These are phyloP conservation scores for Poecile atricapillus DNA, from an alignment of 2,113 vertebrate genomes.

Conservation along the genomic window DNA sequence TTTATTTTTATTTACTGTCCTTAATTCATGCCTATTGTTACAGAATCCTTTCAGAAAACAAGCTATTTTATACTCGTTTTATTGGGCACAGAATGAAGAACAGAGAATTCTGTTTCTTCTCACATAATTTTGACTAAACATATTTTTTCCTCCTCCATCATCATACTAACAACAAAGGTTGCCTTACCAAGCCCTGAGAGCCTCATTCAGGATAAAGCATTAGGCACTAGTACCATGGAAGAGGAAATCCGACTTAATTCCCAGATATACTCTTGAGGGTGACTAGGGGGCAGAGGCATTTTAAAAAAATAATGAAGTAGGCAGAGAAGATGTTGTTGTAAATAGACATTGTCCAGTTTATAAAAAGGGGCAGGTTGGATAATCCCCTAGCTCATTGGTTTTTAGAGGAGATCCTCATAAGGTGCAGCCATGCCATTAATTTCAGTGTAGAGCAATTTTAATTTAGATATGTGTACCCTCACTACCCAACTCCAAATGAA, in stretches of 20 bases:
- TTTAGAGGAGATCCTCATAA: not conserved
- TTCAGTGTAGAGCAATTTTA: not conserved
- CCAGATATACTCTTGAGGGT: not conserved
- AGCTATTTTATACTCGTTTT: not conserved
- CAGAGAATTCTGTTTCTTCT: not conserved
- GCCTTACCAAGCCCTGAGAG: not conserved
- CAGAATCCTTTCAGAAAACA: not conserved
- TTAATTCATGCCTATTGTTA: not conserved
- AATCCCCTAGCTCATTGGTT: not conserved
- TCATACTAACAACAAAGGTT: not conserved
- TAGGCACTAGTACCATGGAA: not conserved
- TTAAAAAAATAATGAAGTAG: not conserved
- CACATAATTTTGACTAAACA: not conserved
- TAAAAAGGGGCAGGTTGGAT: not conserved
- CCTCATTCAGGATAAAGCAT: accelerated
- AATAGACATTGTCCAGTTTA: not conserved
- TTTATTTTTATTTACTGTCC: not conserved
- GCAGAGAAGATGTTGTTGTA: not conserved
- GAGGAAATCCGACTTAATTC: not conserved
- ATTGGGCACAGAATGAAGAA: accelerated
- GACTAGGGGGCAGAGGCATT: not conserved
- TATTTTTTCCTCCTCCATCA: not conserved
- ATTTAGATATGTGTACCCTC: not conserved
- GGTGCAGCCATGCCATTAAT: not conserved
- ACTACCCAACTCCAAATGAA: not conserved